Conservation (phyloP, 2,888 invertebrate species). For the Agrotis clavis region DNA sequence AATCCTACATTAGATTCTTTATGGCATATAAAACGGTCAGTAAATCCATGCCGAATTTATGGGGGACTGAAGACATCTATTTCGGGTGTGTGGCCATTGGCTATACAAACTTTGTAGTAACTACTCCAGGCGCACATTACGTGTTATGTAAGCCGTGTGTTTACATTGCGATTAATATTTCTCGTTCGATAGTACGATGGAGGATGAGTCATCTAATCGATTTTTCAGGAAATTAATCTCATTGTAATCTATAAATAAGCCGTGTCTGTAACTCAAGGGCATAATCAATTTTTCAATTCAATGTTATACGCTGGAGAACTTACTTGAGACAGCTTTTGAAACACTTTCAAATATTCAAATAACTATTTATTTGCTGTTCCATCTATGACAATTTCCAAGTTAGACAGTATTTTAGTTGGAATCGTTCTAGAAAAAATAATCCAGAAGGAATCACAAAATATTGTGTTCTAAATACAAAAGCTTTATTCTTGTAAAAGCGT, state of each 20-base stretch:
- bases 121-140: constrained; percentile 45
- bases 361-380: not conserved
- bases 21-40: constrained; percentile 72
- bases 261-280: constrained; percentile 33
- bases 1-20: constrained; percentile 70
- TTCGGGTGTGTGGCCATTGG: constrained; percentile 55
- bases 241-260: constrained; percentile 53
- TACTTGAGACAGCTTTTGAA: constrained; percentile 9
- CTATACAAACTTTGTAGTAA: constrained; percentile 48
- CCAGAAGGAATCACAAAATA: not conserved
- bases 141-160: constrained; percentile 57
- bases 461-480: not conserved
- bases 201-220: constrained; percentile 62
- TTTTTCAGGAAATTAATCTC: constrained; percentile 51
- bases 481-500: too few species aligned
- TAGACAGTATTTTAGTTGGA: too few species aligned
- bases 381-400: not conserved
- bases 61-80: constrained; percentile 65
- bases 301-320: constrained; percentile 2
- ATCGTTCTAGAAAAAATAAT: too few species aligned
- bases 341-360: not conserved
- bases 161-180: constrained; percentile 58
- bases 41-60: constrained; percentile 68
- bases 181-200: constrained; percentile 51
- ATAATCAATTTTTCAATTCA: constrained; percentile 4